Conservation (phyloP, 2,888 invertebrate species). For the Coleophora deauratella region DNA sequence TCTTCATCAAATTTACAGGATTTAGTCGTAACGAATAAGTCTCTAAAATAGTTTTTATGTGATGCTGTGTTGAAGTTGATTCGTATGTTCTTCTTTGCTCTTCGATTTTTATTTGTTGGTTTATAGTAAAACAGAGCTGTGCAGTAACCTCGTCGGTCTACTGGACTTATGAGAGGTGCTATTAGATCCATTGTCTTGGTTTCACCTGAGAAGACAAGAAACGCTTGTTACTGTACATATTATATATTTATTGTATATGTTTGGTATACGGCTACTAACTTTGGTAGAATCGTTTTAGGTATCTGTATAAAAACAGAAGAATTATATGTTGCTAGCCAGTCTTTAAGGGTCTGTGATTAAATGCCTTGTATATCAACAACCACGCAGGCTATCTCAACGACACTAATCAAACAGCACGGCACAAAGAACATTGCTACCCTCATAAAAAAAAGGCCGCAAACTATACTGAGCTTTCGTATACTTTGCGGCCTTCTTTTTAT, state of each 20-base stretch:
- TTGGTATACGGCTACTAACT: too few species aligned
- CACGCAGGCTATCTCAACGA: too few species aligned
- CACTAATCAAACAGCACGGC: too few species aligned
- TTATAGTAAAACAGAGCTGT: slow-evolving; percentile 41
- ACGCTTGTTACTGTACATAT: neutral
- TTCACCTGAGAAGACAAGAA: slow-evolving; percentile 25
- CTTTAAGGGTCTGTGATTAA: too few species aligned
- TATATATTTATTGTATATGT: neutral
- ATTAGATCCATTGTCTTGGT: slow-evolving; percentile 35
- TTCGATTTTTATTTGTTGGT: slow-evolving; percentile 23
- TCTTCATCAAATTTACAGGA: slow-evolving; percentile 44
- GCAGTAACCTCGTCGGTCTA: slow-evolving; percentile 45
- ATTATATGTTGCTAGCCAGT: too few species aligned
- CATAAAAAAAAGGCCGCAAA: too few species aligned
- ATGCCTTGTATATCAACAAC: too few species aligned
- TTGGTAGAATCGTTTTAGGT: too few species aligned
- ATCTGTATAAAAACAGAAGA: too few species aligned
- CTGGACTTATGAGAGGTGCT: slow-evolving; percentile 42
- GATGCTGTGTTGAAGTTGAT: slow-evolving; percentile 45
- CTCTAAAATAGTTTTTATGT: slow-evolving; percentile 14
- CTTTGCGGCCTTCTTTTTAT: too few species aligned
- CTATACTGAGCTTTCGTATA: too few species aligned
- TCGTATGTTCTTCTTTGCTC: slow-evolving; percentile 36
- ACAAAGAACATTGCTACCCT: too few species aligned
- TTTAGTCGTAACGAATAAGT: slow-evolving; percentile 19